These are phyloP conservation scores for Acanthurus leucopareius DNA, from an alignment of 2,797 vertebrate species.

Conservation along the genomic window DNA sequence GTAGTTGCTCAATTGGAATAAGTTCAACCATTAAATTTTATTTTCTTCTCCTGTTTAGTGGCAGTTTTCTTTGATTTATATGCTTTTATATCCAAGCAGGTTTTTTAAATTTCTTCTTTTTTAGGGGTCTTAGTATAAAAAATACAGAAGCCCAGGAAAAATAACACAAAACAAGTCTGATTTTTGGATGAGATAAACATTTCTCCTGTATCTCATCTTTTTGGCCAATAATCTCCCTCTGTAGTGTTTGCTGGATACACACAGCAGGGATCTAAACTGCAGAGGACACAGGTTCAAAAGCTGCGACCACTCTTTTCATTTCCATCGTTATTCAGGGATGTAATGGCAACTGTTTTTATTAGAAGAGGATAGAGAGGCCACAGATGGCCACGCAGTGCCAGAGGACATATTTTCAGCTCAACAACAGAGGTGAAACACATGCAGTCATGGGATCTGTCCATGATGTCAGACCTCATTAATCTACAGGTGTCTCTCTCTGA, in stretches of 20 bases:
- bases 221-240: background rate
- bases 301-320: background rate
- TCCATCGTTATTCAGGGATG: slow-evolving; percentile 11
- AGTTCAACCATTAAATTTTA: too few relatives aligned
- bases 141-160: background rate
- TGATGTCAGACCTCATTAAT: slow-evolving; percentile 48
- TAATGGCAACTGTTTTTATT: background rate
- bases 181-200: too few relatives aligned
- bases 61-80: slow-evolving; percentile 25
- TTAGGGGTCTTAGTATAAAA: background rate
- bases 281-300: background rate
- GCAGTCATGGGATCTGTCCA: background rate
- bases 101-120: slow-evolving; percentile 13
- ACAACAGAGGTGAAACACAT: slow-evolving; percentile 20
- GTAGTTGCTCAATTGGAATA: too few relatives aligned
- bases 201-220: slow-evolving; percentile 1
- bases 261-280: background rate
- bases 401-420: slow-evolving; percentile 26
- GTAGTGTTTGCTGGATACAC: background rate
- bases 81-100: slow-evolving; percentile 11
- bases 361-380: slow-evolving; percentile 8
- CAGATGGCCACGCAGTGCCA: slow-evolving; percentile 16
- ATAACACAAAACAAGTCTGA: too few relatives aligned
- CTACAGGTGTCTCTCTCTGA: slow-evolving; percentile 33
- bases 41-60: slow-evolving; percentile 1